Evolutionary conservation across 2,888 invertebrate genomes (phyloP), one percentile per base, ranked within the genome.

Genomic region (Arge pagana): DNA sequence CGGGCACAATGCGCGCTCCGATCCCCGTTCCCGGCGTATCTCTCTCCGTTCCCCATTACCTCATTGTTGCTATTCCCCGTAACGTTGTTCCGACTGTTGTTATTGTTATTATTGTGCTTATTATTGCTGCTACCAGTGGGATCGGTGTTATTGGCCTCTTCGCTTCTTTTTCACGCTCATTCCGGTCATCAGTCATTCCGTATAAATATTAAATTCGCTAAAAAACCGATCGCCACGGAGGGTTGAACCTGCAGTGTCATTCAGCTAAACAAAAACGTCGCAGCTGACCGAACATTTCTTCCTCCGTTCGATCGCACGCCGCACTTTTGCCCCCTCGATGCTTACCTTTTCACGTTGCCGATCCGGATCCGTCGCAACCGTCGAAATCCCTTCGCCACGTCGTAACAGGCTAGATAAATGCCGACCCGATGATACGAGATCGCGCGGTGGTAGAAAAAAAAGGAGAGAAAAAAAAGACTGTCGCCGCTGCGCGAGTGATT

Each of bases 201-300:
- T 73, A 75, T 76, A 76, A 76, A 76, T 76, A 76, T 76, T 76
- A 76, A 76, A 76, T 75, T 74, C 70, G 74, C 66, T 74, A 71
- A 74, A 74, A 72, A 75, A 72, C 67, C 28, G 48, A 53, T 43
- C 35, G 55, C 55, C 60, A 54, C 55, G n/a, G 63, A 60, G 75
- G 76, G 74, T 70, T 63, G 68, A 72, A 74, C 66, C 72, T 76
- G 75, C 76, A 74, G 54, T 70, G 75, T 76, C 76, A 76, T 67
- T 61, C 60, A 57, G 59, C 61, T 64, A 64, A 65, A 43, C 53
- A 31, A 45, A 35, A 54, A 35, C 51, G 16, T 37, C 28, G 57
- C 59, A 59, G 60, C 41, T 52, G 50, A 45, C 30, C 50, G 48
- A 19, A n/a, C n/a, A n/a, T n/a, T n/a, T n/a, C n/a, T n/a, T n/a